Base-by-base conservation (phyloP, 2,888 invertebrate species). In the Thymelicus lineola region DNA sequence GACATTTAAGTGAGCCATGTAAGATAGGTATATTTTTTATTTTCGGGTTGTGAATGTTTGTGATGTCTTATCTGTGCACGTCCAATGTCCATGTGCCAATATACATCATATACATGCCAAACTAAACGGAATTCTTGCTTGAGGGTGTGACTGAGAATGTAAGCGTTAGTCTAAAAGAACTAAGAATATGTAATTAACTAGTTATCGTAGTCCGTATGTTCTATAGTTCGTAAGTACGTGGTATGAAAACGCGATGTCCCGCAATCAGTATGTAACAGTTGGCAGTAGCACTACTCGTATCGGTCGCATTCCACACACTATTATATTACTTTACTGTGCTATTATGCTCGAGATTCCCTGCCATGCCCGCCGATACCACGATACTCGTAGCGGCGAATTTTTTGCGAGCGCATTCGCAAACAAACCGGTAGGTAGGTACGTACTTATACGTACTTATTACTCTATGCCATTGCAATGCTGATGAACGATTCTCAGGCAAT, bases 341-440 rank as follows among this genome's bases (percentile, higher is more conserved):
- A 90, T 90, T 90, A 90, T 89, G 87, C 85, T 85, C 83, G 85
- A 88, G 87, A 88, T 88, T 88, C 86, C 85, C 82, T 79, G 82
- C 84, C 79, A 79, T 82, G 85, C 82, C 80, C 80, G 78, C 82
- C 77, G 81, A 79, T 80, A 77, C 76, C 77, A 76, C 80, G 80
- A 81, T 80, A 79, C 79, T 84, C 79, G 84, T 86, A 89, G 89
- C 89, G 88, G 90, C 90, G 87, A 90, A 82, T 91, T 93, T 92
- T 93, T 93, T 91, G 88, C 86, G 82, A 81, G 81, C 82, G 80
- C 82, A 85, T 80, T 87, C 86, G 82, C 86, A 88, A 89, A 89
- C 85, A 86, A 91, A 91, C 90, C 90, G 89, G 91, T 91, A 88
- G 89, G 91, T 91, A 88, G 85, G 84, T 76, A 76, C 48, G 76